Conservation (phyloP, 1,140 invertebrate species). For the Ceratosolen solmsi region DNA sequence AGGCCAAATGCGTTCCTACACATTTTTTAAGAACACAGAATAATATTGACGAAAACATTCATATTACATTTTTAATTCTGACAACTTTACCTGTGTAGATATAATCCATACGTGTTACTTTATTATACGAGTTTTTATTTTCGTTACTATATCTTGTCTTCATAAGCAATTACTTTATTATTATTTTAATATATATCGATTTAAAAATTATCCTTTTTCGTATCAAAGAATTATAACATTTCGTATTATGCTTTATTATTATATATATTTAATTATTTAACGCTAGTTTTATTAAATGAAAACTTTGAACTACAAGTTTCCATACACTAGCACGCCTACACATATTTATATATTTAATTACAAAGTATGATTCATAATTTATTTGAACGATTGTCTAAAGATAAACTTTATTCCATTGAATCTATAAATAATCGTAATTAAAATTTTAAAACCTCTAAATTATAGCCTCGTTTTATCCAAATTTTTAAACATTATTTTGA, state of each 20-base stretch:
- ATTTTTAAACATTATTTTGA: no score
- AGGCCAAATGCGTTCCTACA: background rate
- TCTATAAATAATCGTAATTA: background rate
- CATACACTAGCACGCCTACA: background rate
- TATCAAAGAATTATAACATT: background rate
- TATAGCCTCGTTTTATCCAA: no score
- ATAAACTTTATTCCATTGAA: background rate
- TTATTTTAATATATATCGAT: background rate
- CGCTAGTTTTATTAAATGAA: background rate
- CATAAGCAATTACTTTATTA: no score
- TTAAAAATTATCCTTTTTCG: background rate
- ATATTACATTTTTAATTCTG: no score
- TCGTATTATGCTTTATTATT: background rate
- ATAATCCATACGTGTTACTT: no score
- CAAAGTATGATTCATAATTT: background rate
- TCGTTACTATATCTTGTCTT: no score
- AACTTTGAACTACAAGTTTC: background rate
- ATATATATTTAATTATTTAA: background rate
- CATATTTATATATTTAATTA: background rate
- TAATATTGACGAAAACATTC: no score
- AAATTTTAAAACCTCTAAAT: no score
- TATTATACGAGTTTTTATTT: no score
- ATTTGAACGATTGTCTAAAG: background rate
- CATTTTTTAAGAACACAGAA: no score
- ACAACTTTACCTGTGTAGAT: no score